Conservation (phyloP, 2,888 invertebrate species). For the Argyresthia goedartella region DNA sequence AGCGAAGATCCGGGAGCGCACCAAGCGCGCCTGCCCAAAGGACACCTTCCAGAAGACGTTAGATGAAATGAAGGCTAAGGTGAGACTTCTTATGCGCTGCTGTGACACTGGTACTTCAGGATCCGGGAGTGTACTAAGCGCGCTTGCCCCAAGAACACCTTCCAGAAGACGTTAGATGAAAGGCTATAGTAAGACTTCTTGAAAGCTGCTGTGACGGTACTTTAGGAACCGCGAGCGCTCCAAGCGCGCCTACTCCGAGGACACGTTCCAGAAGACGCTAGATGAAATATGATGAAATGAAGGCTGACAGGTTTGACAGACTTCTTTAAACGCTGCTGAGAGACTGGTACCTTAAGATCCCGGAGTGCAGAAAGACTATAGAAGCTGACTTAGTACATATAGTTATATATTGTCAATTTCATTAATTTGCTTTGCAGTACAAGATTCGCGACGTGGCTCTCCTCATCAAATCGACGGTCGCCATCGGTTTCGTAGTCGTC, state of each 20-base stretch:
- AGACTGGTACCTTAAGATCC: too few relatives aligned
- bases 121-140: conserved; percentile 27
- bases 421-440: too few relatives aligned
- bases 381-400: too few relatives aligned
- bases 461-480: conserved; percentile 80
- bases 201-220: too few relatives aligned
- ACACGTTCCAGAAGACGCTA: conserved; percentile 71
- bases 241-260: conserved; percentile 23
- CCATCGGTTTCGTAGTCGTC: conserved; percentile 79
- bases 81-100: conserved; percentile 15
- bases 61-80: conserved; percentile 72
- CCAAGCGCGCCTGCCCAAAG: conserved; percentile 32
- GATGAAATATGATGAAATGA: conserved; percentile 73
- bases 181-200: conserved; percentile 69
- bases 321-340: too few relatives aligned
- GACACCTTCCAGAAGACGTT: conserved; percentile 71
- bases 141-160: conserved; percentile 42
- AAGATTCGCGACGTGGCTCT: conserved; percentile 82
- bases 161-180: conserved; percentile 74
- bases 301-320: too few relatives aligned
- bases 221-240: conserved; percentile 16
- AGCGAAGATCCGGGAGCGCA: conserved; percentile 65
- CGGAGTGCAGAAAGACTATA: too few relatives aligned
- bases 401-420: too few relatives aligned
- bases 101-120: too few relatives aligned